A percentile compares a stretch with the other conserved stretches of the same genome.
Evolutionary conservation across 2,888 invertebrate species (phyloP).

Genomic region (Lycia hirtaria): DNA sequence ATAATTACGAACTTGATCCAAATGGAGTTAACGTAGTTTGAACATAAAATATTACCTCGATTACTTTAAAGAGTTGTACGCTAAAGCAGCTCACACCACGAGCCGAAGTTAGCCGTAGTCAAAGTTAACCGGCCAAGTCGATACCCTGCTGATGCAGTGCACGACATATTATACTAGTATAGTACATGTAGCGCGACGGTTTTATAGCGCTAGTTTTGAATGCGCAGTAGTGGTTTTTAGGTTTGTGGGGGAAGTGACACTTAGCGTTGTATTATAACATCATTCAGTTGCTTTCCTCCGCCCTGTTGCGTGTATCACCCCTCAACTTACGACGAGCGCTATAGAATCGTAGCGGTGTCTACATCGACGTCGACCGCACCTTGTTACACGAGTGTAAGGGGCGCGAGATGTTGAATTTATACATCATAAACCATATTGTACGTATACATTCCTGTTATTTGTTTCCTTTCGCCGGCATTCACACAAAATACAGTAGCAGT

Average conservation of each 20-base stretch:
- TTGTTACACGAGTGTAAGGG: no score
- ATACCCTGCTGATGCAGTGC: not conserved
- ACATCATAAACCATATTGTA: not conserved
- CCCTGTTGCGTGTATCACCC: no score
- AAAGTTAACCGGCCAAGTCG: not conserved
- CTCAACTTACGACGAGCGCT: no score
- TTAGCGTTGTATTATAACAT: no score
- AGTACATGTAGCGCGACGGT: no score
- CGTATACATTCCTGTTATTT: constrained; percentile 26
- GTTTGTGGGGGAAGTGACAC: no score
- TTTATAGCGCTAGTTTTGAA: no score
- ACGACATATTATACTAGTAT: not conserved
- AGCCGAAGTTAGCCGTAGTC: not conserved
- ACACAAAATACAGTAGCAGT: not conserved
- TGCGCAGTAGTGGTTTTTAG: no score
- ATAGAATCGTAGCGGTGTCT: no score
- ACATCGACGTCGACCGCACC: no score
- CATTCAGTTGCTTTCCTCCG: no score
- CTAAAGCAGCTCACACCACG: constrained; percentile 8
- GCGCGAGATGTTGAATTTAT: no score
- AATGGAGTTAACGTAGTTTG: constrained; percentile 19
- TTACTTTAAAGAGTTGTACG: not conserved
- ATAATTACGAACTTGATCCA: constrained; percentile 5
- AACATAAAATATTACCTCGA: constrained; percentile 15
- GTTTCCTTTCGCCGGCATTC: constrained; percentile 35